Evolutionary conservation across 1,140 invertebrate species (phyloP).

Genomic region (Sipha flava): DNA sequence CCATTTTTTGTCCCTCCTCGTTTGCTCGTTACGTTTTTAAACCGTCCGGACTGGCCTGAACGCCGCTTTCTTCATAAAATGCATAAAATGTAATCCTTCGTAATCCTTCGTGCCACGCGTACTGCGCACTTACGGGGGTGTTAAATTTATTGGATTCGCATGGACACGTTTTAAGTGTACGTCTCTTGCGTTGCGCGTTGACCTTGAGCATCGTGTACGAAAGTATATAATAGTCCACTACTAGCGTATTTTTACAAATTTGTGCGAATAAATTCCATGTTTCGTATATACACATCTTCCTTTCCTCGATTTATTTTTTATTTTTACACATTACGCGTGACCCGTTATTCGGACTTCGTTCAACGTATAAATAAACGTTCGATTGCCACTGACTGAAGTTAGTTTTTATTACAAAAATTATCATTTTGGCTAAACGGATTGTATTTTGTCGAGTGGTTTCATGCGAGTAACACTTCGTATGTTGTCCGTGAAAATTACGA

Average conservation of each 20-base stretch:
- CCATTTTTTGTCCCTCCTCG: not conserved
- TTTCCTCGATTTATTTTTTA: not conserved
- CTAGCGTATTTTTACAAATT: not conserved
- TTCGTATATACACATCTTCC: too few relatives aligned
- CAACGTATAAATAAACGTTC: not conserved
- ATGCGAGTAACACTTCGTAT: too few relatives aligned
- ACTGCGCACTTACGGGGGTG: not conserved
- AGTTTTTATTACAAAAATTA: too few relatives aligned
- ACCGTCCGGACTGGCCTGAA: constrained; percentile 3
- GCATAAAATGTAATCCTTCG: not conserved
- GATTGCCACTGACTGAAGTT: too few relatives aligned
- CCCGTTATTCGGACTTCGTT: not conserved
- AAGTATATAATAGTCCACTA: not conserved
- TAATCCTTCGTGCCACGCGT: not conserved
- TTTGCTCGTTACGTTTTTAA: not conserved
- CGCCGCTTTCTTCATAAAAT: not conserved
- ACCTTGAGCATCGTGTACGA: not conserved
- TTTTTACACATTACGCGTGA: not conserved
- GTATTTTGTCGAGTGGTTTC: too few relatives aligned
- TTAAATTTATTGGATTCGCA: constrained; percentile 9
- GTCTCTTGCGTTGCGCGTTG: too few relatives aligned
- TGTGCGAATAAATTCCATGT: not conserved
- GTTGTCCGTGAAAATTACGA: too few relatives aligned
- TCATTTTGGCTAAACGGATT: too few relatives aligned
- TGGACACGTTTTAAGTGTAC: too few relatives aligned